phyloP scores from a whole-genome alignment of 2,797 vertebrate genomes.

The Gastrophryne carolinensis region DNA sequence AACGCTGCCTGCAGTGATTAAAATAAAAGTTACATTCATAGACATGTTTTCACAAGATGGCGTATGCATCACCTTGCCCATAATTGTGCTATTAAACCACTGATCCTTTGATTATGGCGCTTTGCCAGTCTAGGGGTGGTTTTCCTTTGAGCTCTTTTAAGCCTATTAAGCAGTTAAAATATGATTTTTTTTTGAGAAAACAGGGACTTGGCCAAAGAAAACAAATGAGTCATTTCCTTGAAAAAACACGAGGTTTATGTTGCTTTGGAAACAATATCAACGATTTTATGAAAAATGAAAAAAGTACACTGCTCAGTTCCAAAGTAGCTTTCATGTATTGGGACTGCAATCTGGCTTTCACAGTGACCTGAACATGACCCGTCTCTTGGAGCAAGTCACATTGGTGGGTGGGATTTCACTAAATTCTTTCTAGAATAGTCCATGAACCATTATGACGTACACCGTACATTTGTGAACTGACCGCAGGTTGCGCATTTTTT shows the following conservation, averaged over 20 bases:
- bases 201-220: conserved; percentile 73
- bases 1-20: background rate
- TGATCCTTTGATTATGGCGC: conserved; percentile 69
- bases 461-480: background rate
- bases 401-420: conserved; percentile 43
- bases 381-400: conserved; percentile 64
- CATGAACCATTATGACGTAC: background rate
- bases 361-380: conserved; percentile 73
- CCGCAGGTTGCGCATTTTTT: too few relatives aligned
- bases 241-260: conserved; percentile 76
- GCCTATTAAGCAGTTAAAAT: conserved; percentile 76
- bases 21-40: background rate
- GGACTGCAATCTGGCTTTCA: conserved; percentile 65
- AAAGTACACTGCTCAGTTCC: conserved; percentile 58
- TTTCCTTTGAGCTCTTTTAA: conserved; percentile 63
- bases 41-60: background rate
- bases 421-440: conserved; percentile 13
- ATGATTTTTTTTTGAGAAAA: conserved; percentile 79
- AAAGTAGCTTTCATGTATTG: conserved; percentile 69
- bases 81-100: conserved; percentile 61
- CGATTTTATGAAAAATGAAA: conserved; percentile 66
- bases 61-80: conserved; percentile 33
- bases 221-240: conserved; percentile 81
- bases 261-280: conserved; percentile 72
- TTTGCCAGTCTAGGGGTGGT: conserved; percentile 64